These are phyloP conservation scores for Heteractis magnifica DNA, from an alignment of 92 coral and sea anemone species.

Conservation along the genomic window DNA sequence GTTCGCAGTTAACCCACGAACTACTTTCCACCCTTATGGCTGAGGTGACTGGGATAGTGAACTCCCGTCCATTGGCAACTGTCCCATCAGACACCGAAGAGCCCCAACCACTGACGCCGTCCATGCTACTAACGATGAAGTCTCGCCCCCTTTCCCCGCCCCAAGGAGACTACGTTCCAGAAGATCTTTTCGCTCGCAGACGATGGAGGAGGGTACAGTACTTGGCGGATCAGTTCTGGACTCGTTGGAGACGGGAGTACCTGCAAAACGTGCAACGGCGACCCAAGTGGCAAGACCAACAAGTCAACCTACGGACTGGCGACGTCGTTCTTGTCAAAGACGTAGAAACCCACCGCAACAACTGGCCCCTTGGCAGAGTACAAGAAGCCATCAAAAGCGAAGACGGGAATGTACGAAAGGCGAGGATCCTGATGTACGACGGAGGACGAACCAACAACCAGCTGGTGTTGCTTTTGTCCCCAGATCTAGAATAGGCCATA, in stretches of 20 bases:
- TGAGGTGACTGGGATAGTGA: slow-evolving; percentile 9
- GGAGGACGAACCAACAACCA: slow-evolving; percentile 27
- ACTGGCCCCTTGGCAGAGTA: slow-evolving; percentile 36
- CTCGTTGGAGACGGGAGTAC: slow-evolving; percentile 22
- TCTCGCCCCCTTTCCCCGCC: slow-evolving; percentile 24
- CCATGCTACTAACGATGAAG: slow-evolving; percentile 26
- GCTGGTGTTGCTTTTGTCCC: slow-evolving; percentile 15
- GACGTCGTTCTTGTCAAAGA: slow-evolving; percentile 34
- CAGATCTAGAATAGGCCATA: background rate
- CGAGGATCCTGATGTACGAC: slow-evolving; percentile 8
- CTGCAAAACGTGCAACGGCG: slow-evolving; percentile 8
- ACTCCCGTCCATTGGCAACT: slow-evolving; percentile 16
- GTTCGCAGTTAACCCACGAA: slow-evolving; percentile 10
- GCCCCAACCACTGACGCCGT: slow-evolving; percentile 18
- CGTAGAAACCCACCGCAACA: slow-evolving; percentile 36
- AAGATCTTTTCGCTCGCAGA: slow-evolving; percentile 18
- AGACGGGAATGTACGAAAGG: slow-evolving; percentile 37
- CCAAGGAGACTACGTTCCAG: slow-evolving; percentile 6
- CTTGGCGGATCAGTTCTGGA: slow-evolving; percentile 26
- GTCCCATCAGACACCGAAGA: slow-evolving; percentile 19
- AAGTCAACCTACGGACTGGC: slow-evolving; percentile 16
- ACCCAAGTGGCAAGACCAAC: slow-evolving; percentile 19
- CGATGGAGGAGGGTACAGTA: slow-evolving; percentile 27
- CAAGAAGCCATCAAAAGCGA: slow-evolving; percentile 26
- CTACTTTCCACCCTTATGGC: slow-evolving; percentile 15